Percentiles rank a stretch among this genome's conserved stretches.
Evolutionary conservation across 2,113 vertebrate species (phyloP).

Genomic region (Columba livia): DNA sequence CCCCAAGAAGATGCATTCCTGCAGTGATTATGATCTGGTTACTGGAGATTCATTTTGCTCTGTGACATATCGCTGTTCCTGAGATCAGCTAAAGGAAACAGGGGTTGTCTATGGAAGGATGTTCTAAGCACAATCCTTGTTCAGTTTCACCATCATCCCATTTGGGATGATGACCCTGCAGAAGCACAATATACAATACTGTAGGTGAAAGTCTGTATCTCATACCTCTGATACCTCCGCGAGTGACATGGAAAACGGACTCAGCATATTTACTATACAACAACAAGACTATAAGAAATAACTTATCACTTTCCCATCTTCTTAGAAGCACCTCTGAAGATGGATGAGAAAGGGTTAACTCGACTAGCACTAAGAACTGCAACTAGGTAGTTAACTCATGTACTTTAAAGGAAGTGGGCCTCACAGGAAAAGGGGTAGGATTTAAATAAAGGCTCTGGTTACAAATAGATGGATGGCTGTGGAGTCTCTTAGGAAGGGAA

Average conservation of each 20-base stretch:
- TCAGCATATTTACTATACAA: not conserved
- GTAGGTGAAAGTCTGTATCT: not conserved
- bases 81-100: not conserved
- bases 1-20: not conserved
- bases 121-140: not conserved
- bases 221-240: not conserved
- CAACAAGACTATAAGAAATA: not conserved
- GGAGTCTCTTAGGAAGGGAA: not conserved
- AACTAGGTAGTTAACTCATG: not conserved
- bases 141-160: not conserved
- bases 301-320: not conserved
- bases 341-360: not conserved
- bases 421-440: conserved; percentile 10
- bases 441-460: conserved; percentile 34
- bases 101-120: not conserved
- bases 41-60: not conserved
- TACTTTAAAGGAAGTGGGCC: conserved; percentile 8
- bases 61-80: not conserved
- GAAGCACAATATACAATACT: not conserved
- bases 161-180: rapidly evolving
- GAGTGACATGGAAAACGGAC: rapidly evolving
- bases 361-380: not conserved
- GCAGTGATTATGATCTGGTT: rapidly evolving
- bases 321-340: not conserved
- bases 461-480: not conserved